phyloP scores from a whole-genome alignment of 2,797 vertebrate genomes.

The Myotis daubentonii region DNA sequence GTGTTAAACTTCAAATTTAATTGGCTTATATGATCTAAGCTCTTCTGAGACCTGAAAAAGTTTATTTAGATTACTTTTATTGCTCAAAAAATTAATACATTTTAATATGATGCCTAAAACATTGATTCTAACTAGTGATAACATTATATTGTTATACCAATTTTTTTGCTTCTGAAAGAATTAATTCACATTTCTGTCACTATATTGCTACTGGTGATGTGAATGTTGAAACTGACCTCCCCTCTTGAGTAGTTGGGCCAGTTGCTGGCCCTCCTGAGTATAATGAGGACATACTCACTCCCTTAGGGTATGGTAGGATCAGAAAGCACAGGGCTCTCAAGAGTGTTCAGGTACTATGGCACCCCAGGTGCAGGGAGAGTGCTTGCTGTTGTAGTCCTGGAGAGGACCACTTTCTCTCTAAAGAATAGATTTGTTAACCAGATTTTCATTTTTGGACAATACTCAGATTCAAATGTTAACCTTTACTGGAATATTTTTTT shows the following conservation, averaged over 20 bases:
- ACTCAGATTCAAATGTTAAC: neutral
- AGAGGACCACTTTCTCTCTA: neutral
- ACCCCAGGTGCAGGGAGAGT: rapidly evolving
- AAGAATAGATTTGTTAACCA: neutral
- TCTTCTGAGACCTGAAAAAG: neutral
- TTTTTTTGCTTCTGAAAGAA: neutral
- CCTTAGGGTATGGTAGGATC: neutral
- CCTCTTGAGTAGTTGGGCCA: neutral
- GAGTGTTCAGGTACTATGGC: rapidly evolving
- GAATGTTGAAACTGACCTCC: neutral
- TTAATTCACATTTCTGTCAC: neutral
- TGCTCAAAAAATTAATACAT: neutral
- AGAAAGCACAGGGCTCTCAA: neutral
- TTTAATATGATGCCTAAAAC: neutral
- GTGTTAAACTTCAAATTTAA: neutral
- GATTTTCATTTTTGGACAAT: neutral
- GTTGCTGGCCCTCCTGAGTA: neutral
- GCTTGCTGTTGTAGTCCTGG: neutral
- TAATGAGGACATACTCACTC: neutral
- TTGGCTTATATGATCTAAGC: neutral
- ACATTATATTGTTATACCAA: neutral
- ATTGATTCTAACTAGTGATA: neutral
- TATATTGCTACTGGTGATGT: neutral
- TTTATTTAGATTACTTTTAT: neutral
- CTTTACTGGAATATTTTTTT: neutral